Evolutionary conservation across 1,140 invertebrate genomes (phyloP).

Genomic region (Apocrypta bakeri): DNA sequence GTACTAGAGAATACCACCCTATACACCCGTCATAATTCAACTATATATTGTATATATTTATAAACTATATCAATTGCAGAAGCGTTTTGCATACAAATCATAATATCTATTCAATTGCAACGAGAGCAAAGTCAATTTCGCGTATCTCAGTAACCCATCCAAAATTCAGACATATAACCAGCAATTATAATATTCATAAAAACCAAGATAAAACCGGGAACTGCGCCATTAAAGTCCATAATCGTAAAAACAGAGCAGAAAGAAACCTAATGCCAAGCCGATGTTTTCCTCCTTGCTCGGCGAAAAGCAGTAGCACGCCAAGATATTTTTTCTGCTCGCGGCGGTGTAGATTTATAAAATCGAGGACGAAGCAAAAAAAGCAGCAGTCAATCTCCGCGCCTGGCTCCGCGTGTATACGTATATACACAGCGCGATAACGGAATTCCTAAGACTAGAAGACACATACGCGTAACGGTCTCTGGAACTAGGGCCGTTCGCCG

Average conservation of each 20-base stretch:
- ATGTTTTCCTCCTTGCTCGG: background rate
- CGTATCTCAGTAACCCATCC: background rate
- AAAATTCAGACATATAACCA: background rate
- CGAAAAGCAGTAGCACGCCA: background rate
- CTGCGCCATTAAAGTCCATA: background rate
- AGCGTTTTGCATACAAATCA: too few relatives aligned
- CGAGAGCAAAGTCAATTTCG: too few relatives aligned
- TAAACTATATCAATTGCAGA: too few relatives aligned
- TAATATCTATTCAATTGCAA: too few relatives aligned
- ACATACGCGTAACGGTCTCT: constrained; percentile 1
- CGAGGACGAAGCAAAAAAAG: background rate
- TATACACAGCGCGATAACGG: constrained; percentile 24
- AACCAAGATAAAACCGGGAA: constrained; percentile 7
- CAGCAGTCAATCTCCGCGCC: background rate
- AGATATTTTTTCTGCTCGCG: background rate
- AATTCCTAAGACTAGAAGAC: background rate
- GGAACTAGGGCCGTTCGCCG: background rate
- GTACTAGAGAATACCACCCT: background rate
- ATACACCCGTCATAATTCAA: too few relatives aligned
- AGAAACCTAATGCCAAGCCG: background rate
- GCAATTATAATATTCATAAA: background rate
- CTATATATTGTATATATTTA: too few relatives aligned
- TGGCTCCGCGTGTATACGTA: background rate
- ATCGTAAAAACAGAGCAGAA: background rate
- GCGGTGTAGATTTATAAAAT: background rate